Evolutionary conservation across 2,113 vertebrate genomes (phyloP), one percentile per base, ranked within the genome.

Genomic region (Grallaria varia): DNA sequence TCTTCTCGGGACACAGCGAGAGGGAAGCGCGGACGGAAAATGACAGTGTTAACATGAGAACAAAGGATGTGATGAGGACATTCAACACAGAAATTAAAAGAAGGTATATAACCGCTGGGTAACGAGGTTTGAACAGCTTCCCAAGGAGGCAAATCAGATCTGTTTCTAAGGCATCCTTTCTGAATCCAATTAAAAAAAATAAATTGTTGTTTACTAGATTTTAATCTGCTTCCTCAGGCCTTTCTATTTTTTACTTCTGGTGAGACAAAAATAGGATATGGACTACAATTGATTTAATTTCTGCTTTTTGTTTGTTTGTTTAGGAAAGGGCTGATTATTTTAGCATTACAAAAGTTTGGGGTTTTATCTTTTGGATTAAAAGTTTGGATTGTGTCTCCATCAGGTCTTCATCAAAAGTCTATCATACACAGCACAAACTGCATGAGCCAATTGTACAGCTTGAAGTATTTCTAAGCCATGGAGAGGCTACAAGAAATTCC

Each of bases 81-180:
- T 79, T 87, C 71, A 82, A 87, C 95, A n/a, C 53, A 97, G 84
- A 91, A 96, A 96, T 95, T 96, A 95, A 97, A 97, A 93, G 91
- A 91, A 93, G 81, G 81, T 89, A 91, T 89, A 87, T 56, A 95
- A 76, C 35, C 66, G 85, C 78, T 60, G 84, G 47, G 53, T 84
- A 95, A 94, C 87, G 87, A 93, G 84, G 52, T 95, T 95, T 93
- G 66, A 89, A 92, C 45, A 84, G 73, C 40, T 89, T 95, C 87
- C 81, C 40, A 84, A 87, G 74, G 45, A 95, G 80, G 18, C 31
- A 95, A 91, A 94, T 87, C 74, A 93, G 84, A 95, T 97, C 87
- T 92, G 84, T 95, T 95, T 60, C 81, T 93, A 89, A 93, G 69
- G 58, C 84, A 96, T 82, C 87, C 49, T 93, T 92, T 92, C 87